phyloP scores from a whole-genome alignment of 2,113 vertebrate genomes.

The Laticauda colubrina region DNA sequence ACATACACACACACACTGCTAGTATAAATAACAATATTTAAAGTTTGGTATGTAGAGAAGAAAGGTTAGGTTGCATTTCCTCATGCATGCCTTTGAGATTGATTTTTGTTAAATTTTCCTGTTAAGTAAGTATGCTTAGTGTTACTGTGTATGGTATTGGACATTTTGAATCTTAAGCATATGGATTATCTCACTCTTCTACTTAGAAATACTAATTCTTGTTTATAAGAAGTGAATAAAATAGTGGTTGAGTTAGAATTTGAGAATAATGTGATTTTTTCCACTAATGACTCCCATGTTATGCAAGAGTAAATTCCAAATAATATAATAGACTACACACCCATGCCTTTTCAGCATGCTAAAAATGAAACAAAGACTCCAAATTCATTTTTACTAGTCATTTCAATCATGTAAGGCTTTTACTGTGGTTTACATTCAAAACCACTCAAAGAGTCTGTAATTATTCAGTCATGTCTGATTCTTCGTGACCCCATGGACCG shows the following conservation, averaged over 20 bases:
- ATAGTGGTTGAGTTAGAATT: not conserved
- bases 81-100: not conserved
- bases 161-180: not conserved
- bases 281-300: not conserved
- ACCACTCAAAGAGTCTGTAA: not conserved
- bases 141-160: not conserved
- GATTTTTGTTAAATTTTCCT: not conserved
- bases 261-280: not conserved
- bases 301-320: not conserved
- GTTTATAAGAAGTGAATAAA: not conserved
- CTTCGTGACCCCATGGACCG: not conserved
- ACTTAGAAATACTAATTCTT: fast-evolving
- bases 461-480: not conserved
- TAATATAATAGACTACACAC: not conserved
- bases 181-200: not conserved
- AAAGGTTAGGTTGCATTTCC: not conserved
- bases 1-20: not conserved
- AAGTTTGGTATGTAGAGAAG: not conserved
- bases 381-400: conserved; percentile 6
- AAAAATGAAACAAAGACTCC: not conserved
- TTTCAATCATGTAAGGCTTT: conserved; percentile 1
- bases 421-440: not conserved
- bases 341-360: not conserved
- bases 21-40: not conserved
- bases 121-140: not conserved